Evolutionary conservation across 2,797 vertebrate genomes (phyloP), one percentile per base, ranked within the genome.

Genomic region (Phataginus tricuspis): DNA sequence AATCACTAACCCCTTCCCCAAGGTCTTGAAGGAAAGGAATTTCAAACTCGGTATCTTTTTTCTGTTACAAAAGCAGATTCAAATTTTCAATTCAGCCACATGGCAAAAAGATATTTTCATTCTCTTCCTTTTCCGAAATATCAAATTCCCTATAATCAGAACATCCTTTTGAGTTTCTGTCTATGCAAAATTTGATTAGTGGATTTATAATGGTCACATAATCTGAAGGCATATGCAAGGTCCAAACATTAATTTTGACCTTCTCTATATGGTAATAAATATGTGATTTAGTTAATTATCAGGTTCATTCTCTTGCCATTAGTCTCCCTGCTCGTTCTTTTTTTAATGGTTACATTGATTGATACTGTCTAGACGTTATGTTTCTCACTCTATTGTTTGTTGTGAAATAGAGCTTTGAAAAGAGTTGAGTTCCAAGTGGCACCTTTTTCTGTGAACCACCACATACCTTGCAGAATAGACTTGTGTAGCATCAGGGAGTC

Each of bases 301-400:
- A 7, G 34, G 37, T 78, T 94, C 13, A 42, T 64, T 86, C 63
- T 51, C 42, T 86, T 31, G 18, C 61, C 57, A n/a, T 79, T 64
- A 37, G 14, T 66, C 69, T 77, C 27, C 10, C 10, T 42, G 10
- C n/a, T 69, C 49, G 18, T 19, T 94, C 34, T 51, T 75, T 79
- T 86, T 92, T 68, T 42, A 45, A 6, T 66, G 51, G 79, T 34
- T 83, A 92, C 55, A 37, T 45, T 96, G 87, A 95, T 34, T 91
- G 79, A 95, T 80, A 80, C 37, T 79, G 42, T 96, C 80, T 96
- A 93, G 87, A 95, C 90, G 90, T 78, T 95, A 14, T 45, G 12
- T 83, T 86, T 61, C 66, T 78, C 29, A 45, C 11, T 68, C 13
- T 74, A 1, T 31, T 29, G 5, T 71, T n/a, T 29, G 21, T 16